These are phyloP conservation scores for Herminia tarsipennalis DNA, from an alignment of 2,888 invertebrate genomes.

Conservation along the genomic window DNA sequence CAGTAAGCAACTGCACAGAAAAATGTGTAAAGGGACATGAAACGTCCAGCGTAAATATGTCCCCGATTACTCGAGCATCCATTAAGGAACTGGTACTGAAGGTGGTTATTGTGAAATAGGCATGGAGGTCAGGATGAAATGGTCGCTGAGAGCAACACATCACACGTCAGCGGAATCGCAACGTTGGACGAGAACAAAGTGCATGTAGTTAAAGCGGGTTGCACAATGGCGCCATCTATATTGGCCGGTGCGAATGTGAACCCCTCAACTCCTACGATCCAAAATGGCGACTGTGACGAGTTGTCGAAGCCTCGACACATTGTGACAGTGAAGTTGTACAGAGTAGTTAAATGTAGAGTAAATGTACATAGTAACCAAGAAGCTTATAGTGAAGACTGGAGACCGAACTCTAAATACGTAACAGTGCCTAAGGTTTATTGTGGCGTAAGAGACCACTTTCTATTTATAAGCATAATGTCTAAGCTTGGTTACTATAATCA, in stretches of 20 bases:
- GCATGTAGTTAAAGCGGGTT: conserved; percentile 73
- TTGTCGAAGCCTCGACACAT: conserved; percentile 52
- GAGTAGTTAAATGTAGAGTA: conserved; percentile 16
- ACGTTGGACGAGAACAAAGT: conserved; percentile 72
- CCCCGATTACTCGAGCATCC: conserved; percentile 38
- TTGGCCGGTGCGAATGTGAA: conserved; percentile 50
- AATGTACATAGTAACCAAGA: neutral
- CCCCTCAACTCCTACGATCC: conserved; percentile 42
- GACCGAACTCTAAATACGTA: too few relatives aligned
- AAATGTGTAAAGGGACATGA: conserved; percentile 45
- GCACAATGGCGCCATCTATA: conserved; percentile 74
- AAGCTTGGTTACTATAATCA: too few relatives aligned
- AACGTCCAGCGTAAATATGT: conserved; percentile 53
- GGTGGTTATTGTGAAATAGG: conserved; percentile 19
- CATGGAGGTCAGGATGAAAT: conserved; percentile 47
- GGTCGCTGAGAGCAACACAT: conserved; percentile 66
- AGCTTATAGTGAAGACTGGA: too few relatives aligned
- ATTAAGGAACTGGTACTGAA: conserved; percentile 3
- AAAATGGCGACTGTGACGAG: conserved; percentile 59
- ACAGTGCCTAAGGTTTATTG: too few relatives aligned
- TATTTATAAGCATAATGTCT: too few relatives aligned
- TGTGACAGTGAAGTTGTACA: conserved; percentile 45
- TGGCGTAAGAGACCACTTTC: too few relatives aligned
- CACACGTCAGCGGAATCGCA: conserved; percentile 77
- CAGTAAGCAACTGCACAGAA: conserved; percentile 26